Percentiles rank a stretch among this genome's conserved stretches.
These are phyloP conservation scores for Oriolus oriolus DNA, from an alignment of 2,113 vertebrate genomes.

Conservation along the genomic window DNA sequence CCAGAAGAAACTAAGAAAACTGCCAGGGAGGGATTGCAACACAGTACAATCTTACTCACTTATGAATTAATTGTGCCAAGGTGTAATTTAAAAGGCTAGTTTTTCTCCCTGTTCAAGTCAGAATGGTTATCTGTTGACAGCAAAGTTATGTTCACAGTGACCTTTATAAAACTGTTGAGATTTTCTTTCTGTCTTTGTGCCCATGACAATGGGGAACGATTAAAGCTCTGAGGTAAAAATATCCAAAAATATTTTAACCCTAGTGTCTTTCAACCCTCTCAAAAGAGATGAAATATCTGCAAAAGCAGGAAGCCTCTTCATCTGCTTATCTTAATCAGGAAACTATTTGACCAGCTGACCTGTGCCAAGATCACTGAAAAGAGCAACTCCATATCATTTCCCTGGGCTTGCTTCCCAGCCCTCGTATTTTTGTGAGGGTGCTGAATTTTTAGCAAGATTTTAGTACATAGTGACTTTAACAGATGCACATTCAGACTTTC, in stretches of 20 bases:
- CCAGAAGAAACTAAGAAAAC: background rate
- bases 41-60: background rate
- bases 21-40: background rate
- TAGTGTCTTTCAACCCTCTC: background rate
- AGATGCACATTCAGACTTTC: background rate
- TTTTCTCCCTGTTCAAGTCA: background rate
- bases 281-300: background rate
- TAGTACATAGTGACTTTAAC: background rate
- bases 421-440: background rate
- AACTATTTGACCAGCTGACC: background rate
- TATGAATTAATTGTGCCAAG: background rate
- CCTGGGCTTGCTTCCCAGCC: background rate
- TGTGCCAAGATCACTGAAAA: background rate
- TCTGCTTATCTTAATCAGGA: slow-evolving; percentile 17
- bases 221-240: background rate
- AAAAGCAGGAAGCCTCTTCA: background rate
- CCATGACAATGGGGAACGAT: background rate
- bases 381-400: background rate
- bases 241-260: background rate
- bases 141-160: background rate
- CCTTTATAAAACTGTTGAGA: background rate
- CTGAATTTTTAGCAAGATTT: background rate
- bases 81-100: background rate
- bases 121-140: background rate
- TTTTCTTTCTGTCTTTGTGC: background rate